A percentile compares a stretch with the other conserved stretches of the same genome.
These are phyloP conservation scores for Staurois parvus DNA, from an alignment of 2,797 vertebrate species.

Conservation along the genomic window DNA sequence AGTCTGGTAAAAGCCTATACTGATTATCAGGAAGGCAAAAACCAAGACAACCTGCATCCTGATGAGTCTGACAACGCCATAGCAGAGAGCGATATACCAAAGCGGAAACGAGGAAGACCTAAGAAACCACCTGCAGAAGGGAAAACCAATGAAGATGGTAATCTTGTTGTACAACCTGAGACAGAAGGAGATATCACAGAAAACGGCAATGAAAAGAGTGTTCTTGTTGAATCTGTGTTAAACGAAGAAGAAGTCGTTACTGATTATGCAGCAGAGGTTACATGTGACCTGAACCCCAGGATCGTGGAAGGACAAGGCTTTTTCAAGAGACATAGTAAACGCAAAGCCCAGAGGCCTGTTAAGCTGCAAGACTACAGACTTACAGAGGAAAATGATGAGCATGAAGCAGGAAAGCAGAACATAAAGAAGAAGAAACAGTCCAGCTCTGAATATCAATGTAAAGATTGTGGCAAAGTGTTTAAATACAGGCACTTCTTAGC, in stretches of 20 bases:
- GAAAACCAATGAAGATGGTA: neutral
- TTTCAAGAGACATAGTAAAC: conserved; percentile 83
- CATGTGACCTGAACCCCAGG: conserved; percentile 75
- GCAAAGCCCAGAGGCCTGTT: conserved; percentile 84
- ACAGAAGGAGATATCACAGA: neutral
- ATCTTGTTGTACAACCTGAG: conserved; percentile 51
- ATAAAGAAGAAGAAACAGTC: conserved; percentile 82
- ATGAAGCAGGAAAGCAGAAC: conserved; percentile 74
- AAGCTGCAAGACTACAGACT: conserved; percentile 89
- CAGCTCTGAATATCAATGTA: conserved; percentile 84
- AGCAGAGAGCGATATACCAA: conserved; percentile 66
- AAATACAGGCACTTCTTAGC: conserved; percentile 92
- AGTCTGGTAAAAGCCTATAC: conserved; percentile 86
- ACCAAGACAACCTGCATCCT: too few species aligned
- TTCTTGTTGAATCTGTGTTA: conserved; percentile 59
- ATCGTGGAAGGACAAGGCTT: conserved; percentile 65
- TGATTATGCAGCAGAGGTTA: conserved; percentile 67
- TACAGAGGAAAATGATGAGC: conserved; percentile 75
- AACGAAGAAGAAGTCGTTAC: conserved; percentile 65
- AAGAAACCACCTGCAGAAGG: conserved; percentile 9
- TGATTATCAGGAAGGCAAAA: conserved; percentile 69
- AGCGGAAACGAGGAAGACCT: conserved; percentile 88
- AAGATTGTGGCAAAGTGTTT: conserved; percentile 92
- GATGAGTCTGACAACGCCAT: neutral
- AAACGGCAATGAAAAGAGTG: conserved; percentile 55